Evolutionary conservation across 2,113 vertebrate genomes (phyloP), one percentile per base, ranked within the genome.

Genomic region (Dipodomys merriami): DNA sequence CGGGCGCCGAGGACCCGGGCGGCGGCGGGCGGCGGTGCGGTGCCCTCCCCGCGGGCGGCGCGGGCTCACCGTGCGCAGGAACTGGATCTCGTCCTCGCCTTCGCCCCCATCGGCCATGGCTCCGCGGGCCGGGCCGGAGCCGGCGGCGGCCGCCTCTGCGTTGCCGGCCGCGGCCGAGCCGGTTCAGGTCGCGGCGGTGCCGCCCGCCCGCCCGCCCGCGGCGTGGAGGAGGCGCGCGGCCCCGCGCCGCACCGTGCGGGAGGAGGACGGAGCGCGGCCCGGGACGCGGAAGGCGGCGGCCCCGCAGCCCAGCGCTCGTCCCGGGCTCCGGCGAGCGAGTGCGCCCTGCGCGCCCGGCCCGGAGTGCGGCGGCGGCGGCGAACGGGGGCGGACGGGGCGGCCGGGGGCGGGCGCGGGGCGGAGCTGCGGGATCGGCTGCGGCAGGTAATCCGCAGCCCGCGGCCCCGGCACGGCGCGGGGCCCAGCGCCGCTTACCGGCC

Each of bases 1-100:
- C 49, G 49, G 49, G 49, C 49, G 49, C 49, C 49, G 35, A 39
- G 35, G 35, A 39, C 35, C 35, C 35, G 35, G 35, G 35, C 35
- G 35, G 35, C 35, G 35, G 30, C 49, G 49, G 46, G 53, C 69
- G 46, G 73, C n/a, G 49, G 57, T 79, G 65, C 77, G 64, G 77
- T 87, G 97, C 49, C 49, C 49, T 53, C 8, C 8, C 35, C 35
- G 30, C 49, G 49, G 46, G 71, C 69, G 68, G 73, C n/a, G 49
- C 8, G 62, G 81, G 65, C 99, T 99, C 98, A 99, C 99, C 92
- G 99, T 99, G 80, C 99, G 97, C 95, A 99, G 97, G 97, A 99
- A 99, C 98, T 99, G 99, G 96, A 99, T 99, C 96, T 99, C 99
- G 85, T 99, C 99, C 97, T 99, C 99, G 91, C 98, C 98, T 86